phyloP scores from a whole-genome alignment of 2,113 vertebrate genomes.

The Heptranchias perlo region DNA sequence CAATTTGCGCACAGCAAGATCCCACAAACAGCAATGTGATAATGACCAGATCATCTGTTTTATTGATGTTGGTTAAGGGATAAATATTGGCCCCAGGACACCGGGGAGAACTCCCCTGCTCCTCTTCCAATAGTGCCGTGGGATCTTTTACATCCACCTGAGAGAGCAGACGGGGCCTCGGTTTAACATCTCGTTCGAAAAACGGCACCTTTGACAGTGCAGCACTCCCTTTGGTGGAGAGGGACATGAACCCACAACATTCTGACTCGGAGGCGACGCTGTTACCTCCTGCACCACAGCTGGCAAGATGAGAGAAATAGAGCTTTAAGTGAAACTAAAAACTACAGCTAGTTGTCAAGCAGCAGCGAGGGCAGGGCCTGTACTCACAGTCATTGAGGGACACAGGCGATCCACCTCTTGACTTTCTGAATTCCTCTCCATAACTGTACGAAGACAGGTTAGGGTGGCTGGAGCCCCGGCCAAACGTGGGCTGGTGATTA shows the following conservation, averaged over 20 bases:
- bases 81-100: no score
- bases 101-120: no score
- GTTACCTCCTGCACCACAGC: background rate
- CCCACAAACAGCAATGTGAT: no score
- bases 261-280: background rate
- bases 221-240: no score
- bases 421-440: constrained; percentile 55
- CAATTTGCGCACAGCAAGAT: no score
- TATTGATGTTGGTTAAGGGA: no score
- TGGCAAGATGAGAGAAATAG: background rate
- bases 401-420: constrained; percentile 62
- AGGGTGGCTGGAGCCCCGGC: constrained; percentile 55
- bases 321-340: background rate
- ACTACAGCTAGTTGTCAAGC: background rate
- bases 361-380: background rate
- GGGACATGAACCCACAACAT: background rate
- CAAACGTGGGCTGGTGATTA: constrained; percentile 67
- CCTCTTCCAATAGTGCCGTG: no score
- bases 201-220: no score
- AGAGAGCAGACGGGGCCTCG: no score
- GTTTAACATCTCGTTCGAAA: no score
- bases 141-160: no score
- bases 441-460: constrained; percentile 58
- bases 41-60: no score
- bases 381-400: constrained; percentile 78